These are phyloP conservation scores for Phrynocephalus forsythii DNA, from an alignment of 2,797 vertebrate species.

Conservation along the genomic window DNA sequence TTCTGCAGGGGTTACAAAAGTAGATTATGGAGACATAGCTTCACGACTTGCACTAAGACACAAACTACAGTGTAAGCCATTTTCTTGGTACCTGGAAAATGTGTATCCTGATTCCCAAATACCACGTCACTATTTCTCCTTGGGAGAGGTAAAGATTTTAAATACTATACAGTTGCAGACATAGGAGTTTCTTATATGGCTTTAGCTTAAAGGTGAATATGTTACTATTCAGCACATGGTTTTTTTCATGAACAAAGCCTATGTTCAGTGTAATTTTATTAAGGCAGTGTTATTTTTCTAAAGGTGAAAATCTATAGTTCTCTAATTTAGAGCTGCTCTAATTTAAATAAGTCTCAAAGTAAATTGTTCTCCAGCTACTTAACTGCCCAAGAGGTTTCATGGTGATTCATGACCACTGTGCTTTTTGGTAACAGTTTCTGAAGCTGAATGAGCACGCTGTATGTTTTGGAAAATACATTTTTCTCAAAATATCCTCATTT, in stretches of 20 bases:
- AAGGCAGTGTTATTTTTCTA: neutral
- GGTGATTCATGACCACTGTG: neutral
- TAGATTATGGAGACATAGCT: constrained; percentile 97
- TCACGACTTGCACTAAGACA: constrained; percentile 88
- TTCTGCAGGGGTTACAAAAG: constrained; percentile 94
- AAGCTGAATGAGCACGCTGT: neutral
- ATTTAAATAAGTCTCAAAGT: neutral
- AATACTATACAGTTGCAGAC: neutral
- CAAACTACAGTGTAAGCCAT: constrained; percentile 96
- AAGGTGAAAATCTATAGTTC: neutral
- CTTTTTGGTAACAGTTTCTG: neutral
- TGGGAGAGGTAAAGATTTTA: constrained; percentile 90
- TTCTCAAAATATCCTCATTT: neutral
- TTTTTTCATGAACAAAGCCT: neutral
- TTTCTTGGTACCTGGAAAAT: constrained; percentile 98
- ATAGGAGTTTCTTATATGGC: neutral
- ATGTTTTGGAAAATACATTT: neutral
- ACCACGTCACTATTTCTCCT: constrained; percentile 96
- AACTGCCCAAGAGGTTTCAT: neutral
- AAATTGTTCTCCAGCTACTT: constrained; percentile 2
- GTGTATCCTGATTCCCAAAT: constrained; percentile 99
- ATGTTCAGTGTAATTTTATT: neutral
- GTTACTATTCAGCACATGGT: neutral
- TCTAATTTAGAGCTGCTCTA: neutral
- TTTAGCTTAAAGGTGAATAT: neutral